Evolutionary conservation across 1,140 invertebrate species (phyloP).

Genomic region (Ips nitidus): DNA sequence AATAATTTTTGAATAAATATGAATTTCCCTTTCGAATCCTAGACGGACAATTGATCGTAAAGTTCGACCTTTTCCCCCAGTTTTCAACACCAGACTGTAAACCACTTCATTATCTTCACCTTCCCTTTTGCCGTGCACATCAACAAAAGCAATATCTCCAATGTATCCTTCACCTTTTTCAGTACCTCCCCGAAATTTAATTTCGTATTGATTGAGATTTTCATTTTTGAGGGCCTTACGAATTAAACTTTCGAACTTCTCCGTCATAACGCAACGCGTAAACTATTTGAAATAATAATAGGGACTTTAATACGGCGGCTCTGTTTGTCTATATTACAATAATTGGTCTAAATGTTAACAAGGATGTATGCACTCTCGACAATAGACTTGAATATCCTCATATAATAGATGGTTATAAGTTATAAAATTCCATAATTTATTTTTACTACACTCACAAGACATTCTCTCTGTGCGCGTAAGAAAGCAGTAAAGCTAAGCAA

Average conservation of each 20-base stretch:
- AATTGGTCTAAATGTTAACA: constrained; percentile 5
- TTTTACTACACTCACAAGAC: too few relatives aligned
- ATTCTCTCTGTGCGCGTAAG: too few relatives aligned
- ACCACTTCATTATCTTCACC: neutral
- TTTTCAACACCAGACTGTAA: constrained; percentile 33
- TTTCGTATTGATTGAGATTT: constrained; percentile 4
- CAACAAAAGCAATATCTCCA: constrained; percentile 34
- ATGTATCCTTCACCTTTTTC: constrained; percentile 39
- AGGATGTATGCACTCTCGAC: constrained; percentile 6
- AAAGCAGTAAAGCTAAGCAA: neutral
- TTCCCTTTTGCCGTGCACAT: neutral
- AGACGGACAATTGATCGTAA: constrained; percentile 10
- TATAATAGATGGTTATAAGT: neutral
- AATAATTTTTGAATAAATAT: constrained; percentile 43
- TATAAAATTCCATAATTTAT: too few relatives aligned
- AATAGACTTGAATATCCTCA: neutral
- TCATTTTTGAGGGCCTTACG: constrained; percentile 1
- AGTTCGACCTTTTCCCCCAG: constrained; percentile 13
- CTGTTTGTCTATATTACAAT: neutral
- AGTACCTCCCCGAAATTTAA: constrained; percentile 12
- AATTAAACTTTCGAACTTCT: neutral
- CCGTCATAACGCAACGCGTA: too few relatives aligned
- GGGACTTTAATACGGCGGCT: neutral
- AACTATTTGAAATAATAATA: neutral
- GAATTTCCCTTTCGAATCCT: constrained; percentile 42